Evolutionary conservation across 2,888 invertebrate species (phyloP).

Genomic region (Plagodis dolabraria): DNA sequence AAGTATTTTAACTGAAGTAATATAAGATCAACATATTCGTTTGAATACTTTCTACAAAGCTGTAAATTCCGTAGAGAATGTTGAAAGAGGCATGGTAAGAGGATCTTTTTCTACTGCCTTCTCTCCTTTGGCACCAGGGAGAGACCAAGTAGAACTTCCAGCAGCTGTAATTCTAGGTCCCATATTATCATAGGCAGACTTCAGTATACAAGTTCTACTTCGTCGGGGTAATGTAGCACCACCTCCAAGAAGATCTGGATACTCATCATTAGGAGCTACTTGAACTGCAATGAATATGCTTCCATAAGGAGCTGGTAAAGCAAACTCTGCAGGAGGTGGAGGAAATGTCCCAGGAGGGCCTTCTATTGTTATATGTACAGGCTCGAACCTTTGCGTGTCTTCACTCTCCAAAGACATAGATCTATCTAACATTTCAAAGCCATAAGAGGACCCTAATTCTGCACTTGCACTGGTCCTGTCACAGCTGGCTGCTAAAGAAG

Average conservation of each 20-base stretch:
- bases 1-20: too few relatives aligned
- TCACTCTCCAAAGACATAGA: constrained; percentile 81
- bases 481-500: constrained; percentile 87
- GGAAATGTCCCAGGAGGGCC: constrained; percentile 73
- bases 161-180: constrained; percentile 95
- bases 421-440: constrained; percentile 81
- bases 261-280: constrained; percentile 89
- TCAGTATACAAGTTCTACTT: constrained; percentile 79
- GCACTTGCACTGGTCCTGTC: constrained; percentile 88
- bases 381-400: constrained; percentile 79
- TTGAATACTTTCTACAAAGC: constrained; percentile 60
- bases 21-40: not conserved
- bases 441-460: constrained; percentile 83
- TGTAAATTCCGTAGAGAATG: constrained; percentile 80
- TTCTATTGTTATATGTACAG: constrained; percentile 86
- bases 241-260: constrained; percentile 90
- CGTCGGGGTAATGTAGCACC: constrained; percentile 79
- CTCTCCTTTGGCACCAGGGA: constrained; percentile 85
- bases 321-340: constrained; percentile 78
- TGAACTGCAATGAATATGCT: constrained; percentile 95
- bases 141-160: constrained; percentile 93
- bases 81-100: constrained; percentile 62
- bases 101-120: constrained; percentile 54
- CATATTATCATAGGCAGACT: constrained; percentile 94
- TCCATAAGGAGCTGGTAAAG: constrained; percentile 83